Percentiles rank a stretch among this genome's conserved stretches.
phyloP scores from a whole-genome alignment of 1,140 invertebrate genomes.

The Solenopsis invicta region DNA sequence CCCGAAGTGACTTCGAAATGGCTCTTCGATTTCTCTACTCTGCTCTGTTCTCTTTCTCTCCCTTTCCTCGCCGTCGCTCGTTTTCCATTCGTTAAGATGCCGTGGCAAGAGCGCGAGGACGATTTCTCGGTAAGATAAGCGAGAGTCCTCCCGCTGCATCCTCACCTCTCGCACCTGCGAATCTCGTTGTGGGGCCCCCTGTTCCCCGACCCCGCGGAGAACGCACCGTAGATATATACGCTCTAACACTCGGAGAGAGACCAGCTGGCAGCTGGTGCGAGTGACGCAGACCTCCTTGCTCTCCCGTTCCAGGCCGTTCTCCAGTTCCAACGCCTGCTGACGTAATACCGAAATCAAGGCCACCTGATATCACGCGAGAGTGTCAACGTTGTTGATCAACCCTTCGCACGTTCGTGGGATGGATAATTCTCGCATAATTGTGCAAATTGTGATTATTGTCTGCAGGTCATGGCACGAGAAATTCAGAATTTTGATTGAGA shows the following conservation, averaged over 20 bases:
- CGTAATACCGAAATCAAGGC: constrained; percentile 54
- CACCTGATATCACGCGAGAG: constrained; percentile 31
- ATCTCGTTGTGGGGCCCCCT: constrained; percentile 64
- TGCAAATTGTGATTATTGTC: too few relatives aligned
- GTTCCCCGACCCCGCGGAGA: constrained; percentile 7
- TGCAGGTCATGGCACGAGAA: neutral
- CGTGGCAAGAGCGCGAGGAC: constrained; percentile 71
- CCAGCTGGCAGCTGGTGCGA: constrained; percentile 28
- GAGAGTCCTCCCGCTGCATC: constrained; percentile 53
- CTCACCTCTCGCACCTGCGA: constrained; percentile 73
- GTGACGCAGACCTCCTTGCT: constrained; percentile 32
- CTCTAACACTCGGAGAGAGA: constrained; percentile 35
- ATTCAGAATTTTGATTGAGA: neutral
- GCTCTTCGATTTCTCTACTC: constrained; percentile 34
- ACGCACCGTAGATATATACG: neutral
- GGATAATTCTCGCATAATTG: neutral
- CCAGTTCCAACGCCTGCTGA: constrained; percentile 35
- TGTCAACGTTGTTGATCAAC: neutral
- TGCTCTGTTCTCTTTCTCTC: constrained; percentile 39
- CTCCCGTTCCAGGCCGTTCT: constrained; percentile 43
- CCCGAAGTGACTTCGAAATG: constrained; percentile 7
- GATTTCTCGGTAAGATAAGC: constrained; percentile 81
- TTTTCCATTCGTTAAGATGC: constrained; percentile 79
- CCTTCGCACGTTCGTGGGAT: neutral
- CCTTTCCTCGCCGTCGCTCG: constrained; percentile 63